Base-by-base conservation (phyloP, 1,140 invertebrate genomes). In the Drosophila truncata region DNA sequence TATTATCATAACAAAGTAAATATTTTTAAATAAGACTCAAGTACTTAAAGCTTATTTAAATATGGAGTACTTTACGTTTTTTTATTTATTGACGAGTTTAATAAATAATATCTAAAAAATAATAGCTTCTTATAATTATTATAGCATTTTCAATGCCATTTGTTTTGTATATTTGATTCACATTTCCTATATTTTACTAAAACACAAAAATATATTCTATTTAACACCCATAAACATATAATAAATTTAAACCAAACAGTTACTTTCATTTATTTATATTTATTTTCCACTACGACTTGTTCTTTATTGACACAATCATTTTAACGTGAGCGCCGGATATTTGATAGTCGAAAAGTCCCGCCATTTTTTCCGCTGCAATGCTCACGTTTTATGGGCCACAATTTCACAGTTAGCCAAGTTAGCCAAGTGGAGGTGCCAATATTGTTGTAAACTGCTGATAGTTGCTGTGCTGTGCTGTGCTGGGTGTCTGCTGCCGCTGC, bases 391-490 rank as follows among this genome's bases (percentile, higher is more conserved):
- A 88, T 88, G 77, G 80, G 80, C 74, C 80, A 87, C 83, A 84
- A 87, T 87, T 87, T 87, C 80, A 87, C 83, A 86, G 84, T 80
- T 83, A 87, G 84, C 71, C 82, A 75, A 71, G 62, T 64, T 64
- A 82, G 78, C 63, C 69, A 79, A 69, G 60, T 62, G 60, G 73
- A 90, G 85, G 85, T 88, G 85, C 85, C 85, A 88, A 88, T 88
- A 90, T 88, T 88, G 85, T 88, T 88, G 85, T 88, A 90, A 88
- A 88, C 80, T 84, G 80, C 85, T 87, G 83, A 87, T 87, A 88
- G 84, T 88, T 87, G 84, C 77, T 55, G 14, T 52, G 49, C 77
- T 55, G 14, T 52, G 49, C 29, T 20, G 11, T 52, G 31, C 50
- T 54, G 31, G 35, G 50, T 54, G 50, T 54, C 71, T 70, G 79